Evolutionary conservation across 35 echinoderm and acorn worm genomes (phyloP).

Genomic region (Lytechinus variegatus): DNA sequence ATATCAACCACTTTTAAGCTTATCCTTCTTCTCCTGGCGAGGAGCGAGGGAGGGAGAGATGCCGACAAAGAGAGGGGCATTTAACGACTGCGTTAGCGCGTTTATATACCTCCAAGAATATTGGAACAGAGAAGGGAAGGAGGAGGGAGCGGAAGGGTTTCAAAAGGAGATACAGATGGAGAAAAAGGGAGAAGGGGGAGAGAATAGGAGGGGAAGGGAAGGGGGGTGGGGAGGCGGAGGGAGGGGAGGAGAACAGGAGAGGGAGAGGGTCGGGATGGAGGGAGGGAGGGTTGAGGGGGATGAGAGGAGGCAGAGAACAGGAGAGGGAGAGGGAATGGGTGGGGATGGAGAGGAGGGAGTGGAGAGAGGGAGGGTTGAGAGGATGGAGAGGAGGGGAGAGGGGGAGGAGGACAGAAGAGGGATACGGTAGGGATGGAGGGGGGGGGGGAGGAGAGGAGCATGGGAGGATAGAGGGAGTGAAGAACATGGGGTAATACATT

Average conservation of each 20-base stretch:
- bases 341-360: no score
- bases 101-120: background rate
- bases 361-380: no score
- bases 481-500: no score
- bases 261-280: background rate
- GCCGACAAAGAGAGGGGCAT: conserved; percentile 31
- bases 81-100: background rate
- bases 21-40: background rate
- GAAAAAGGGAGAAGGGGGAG: background rate
- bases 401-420: background rate
- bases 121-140: background rate
- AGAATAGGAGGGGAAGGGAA: background rate
- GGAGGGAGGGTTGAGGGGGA: background rate
- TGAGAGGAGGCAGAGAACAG: background rate
- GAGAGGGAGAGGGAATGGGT: background rate
- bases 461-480: no score
- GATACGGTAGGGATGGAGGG: background rate
- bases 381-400: background rate
- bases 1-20: background rate
- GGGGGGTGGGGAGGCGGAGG: background rate
- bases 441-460: no score
- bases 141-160: background rate
- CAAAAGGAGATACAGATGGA: background rate
- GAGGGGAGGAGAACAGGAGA: background rate
- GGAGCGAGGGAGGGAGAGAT: background rate